phyloP scores from a whole-genome alignment of 1,140 invertebrate species.

The Brachystomella parvula region DNA sequence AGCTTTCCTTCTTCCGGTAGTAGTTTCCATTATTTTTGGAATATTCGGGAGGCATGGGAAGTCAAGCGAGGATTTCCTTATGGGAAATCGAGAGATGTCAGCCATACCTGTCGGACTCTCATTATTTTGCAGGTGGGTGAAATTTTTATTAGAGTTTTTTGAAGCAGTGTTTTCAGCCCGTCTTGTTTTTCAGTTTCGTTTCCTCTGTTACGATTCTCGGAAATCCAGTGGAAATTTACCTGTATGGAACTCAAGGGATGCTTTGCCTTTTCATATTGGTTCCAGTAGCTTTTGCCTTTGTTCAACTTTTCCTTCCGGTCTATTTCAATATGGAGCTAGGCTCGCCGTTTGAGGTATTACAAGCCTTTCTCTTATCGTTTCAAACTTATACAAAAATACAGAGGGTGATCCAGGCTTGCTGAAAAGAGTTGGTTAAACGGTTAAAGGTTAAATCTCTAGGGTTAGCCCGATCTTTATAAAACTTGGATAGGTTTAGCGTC shows the following conservation, averaged over 20 bases:
- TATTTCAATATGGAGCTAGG: constrained; percentile 48
- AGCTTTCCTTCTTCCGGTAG: constrained; percentile 60
- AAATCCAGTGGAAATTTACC: constrained; percentile 45
- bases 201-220: constrained; percentile 50
- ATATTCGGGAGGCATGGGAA: constrained; percentile 63
- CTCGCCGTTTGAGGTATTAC: constrained; percentile 72
- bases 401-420: constrained; percentile 44
- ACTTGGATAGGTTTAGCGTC: too few species aligned
- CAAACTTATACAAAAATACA: background rate
- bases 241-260: constrained; percentile 42
- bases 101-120: constrained; percentile 70
- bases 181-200: constrained; percentile 46
- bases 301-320: constrained; percentile 50
- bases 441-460: constrained; percentile 42
- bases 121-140: constrained; percentile 53
- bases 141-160: background rate
- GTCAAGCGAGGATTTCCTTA: constrained; percentile 64
- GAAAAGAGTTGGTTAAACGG: too few species aligned
- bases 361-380: background rate
- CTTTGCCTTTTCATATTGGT: constrained; percentile 41
- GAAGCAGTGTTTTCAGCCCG: background rate
- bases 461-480: constrained; percentile 42
- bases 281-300: constrained; percentile 43
- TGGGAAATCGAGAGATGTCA: constrained; percentile 64
- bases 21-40: constrained; percentile 72